Conservation (phyloP, 2,888 invertebrate species). For the Lasioglossum malachurum region DNA sequence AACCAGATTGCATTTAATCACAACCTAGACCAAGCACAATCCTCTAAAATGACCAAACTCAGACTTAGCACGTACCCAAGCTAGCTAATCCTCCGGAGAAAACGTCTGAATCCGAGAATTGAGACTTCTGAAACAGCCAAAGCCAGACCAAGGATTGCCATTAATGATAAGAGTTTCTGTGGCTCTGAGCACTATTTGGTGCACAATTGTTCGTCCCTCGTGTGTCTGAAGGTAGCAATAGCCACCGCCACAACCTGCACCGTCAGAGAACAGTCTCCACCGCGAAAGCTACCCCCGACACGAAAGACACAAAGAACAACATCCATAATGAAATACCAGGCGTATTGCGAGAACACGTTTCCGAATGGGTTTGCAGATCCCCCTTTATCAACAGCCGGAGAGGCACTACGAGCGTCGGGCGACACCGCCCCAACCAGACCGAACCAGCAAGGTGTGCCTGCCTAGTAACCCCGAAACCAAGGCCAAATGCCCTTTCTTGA, state of each 20-base stretch:
- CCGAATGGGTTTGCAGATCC: slow-evolving; percentile 86
- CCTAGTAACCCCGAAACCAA: slow-evolving; percentile 83
- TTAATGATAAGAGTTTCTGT: background rate
- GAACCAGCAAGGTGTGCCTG: slow-evolving; percentile 85
- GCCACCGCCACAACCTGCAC: background rate
- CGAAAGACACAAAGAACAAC: slow-evolving; percentile 41
- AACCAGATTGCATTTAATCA: background rate
- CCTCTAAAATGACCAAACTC: background rate
- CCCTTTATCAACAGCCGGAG: slow-evolving; percentile 88
- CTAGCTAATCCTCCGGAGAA: background rate
- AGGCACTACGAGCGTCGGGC: slow-evolving; percentile 86
- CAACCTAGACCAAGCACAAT: background rate
- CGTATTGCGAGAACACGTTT: slow-evolving; percentile 84
- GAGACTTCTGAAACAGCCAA: background rate
- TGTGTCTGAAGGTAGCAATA: background rate
- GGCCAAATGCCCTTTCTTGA: slow-evolving; percentile 83
- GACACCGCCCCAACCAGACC: slow-evolving; percentile 85
- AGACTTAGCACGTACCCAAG: background rate
- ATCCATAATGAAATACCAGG: slow-evolving; percentile 79
- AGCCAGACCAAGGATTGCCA: background rate
- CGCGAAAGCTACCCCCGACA: background rate
- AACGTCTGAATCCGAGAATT: background rate
- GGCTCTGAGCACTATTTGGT: background rate
- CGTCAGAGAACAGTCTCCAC: background rate
- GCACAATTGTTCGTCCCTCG: background rate